These are phyloP conservation scores for Himalopsyche tibetana DNA, from an alignment of 2,888 invertebrate genomes.

Conservation along the genomic window DNA sequence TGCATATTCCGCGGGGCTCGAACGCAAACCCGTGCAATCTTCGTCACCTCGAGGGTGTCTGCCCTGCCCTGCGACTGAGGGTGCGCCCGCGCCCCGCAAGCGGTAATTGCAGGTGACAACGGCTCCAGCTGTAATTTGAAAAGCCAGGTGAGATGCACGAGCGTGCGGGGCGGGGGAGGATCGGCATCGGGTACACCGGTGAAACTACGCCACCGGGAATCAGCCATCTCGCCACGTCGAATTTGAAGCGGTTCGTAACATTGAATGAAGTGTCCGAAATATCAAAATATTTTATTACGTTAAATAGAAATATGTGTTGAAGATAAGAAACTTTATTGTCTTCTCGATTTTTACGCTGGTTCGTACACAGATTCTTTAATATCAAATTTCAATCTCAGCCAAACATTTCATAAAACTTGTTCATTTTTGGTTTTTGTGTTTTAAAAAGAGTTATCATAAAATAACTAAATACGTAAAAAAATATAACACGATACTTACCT, in stretches of 20 bases:
- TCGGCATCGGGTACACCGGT: neutral
- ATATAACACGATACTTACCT: no score
- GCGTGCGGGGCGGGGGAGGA: neutral
- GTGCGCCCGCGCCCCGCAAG: constrained; percentile 27
- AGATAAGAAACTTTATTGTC: no score
- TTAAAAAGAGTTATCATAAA: no score
- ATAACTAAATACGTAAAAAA: no score
- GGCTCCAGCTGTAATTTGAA: constrained; percentile 47
- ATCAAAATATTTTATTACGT: no score
- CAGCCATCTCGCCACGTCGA: neutral
- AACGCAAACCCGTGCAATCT: neutral
- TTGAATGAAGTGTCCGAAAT: neutral
- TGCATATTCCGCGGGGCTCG: neutral
- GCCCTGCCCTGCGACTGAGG: neutral
- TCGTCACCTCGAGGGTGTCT: neutral
- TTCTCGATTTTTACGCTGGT: no score
- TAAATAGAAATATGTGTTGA: no score
- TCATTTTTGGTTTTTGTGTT: no score
- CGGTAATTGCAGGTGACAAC: constrained; percentile 49
- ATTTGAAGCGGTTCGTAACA: constrained; percentile 14
- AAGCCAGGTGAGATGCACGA: constrained; percentile 43
- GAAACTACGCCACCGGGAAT: constrained; percentile 24
- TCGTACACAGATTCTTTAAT: no score
- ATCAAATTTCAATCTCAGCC: no score
- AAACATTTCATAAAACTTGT: no score